Evolutionary conservation across 2,113 vertebrate species (phyloP).

Genomic region (Verasper variegatus): DNA sequence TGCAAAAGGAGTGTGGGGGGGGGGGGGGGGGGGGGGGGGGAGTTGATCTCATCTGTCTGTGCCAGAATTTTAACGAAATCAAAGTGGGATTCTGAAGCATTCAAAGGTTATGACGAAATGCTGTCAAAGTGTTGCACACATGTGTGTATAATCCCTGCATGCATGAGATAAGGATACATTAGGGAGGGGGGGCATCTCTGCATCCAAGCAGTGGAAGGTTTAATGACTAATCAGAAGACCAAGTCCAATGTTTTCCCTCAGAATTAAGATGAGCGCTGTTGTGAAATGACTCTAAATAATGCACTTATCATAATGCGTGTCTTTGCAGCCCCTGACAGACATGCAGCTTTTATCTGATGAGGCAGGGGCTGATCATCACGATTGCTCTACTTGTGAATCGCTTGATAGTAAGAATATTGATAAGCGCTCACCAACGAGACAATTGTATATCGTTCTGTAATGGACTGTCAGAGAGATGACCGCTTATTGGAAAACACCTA

Average conservation of each 20-base stretch:
- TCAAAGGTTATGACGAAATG: conserved; percentile 16
- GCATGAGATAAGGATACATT: conserved; percentile 47
- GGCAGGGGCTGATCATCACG: conserved; percentile 48
- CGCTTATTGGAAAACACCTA: conserved; percentile 34
- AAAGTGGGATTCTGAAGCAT: conserved; percentile 22
- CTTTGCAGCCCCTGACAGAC: conserved; percentile 56
- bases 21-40: not conserved
- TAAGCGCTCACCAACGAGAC: conserved; percentile 35
- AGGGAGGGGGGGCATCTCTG: conserved; percentile 58
- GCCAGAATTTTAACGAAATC: conserved; percentile 1
- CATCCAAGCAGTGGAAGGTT: conserved; percentile 48
- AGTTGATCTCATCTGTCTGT: not conserved
- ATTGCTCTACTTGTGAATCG: conserved; percentile 62
- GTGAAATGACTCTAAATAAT: conserved; percentile 56
- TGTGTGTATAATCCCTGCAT: conserved; percentile 39
- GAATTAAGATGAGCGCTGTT: conserved; percentile 34
- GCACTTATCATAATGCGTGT: conserved; percentile 39
- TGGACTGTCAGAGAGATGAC: conserved; percentile 31
- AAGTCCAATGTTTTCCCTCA: conserved; percentile 36
- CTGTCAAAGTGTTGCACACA: conserved; percentile 34
- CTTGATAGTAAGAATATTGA: conserved; percentile 59
- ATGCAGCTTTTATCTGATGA: conserved; percentile 56
- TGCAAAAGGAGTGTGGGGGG: not conserved
- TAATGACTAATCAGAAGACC: conserved; percentile 36
- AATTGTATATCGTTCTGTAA: conserved; percentile 32